Percentiles rank a stretch among this genome's conserved stretches.
Evolutionary conservation across 1,140 invertebrate genomes (phyloP).

Genomic region (Vollenhovia emeryi): DNA sequence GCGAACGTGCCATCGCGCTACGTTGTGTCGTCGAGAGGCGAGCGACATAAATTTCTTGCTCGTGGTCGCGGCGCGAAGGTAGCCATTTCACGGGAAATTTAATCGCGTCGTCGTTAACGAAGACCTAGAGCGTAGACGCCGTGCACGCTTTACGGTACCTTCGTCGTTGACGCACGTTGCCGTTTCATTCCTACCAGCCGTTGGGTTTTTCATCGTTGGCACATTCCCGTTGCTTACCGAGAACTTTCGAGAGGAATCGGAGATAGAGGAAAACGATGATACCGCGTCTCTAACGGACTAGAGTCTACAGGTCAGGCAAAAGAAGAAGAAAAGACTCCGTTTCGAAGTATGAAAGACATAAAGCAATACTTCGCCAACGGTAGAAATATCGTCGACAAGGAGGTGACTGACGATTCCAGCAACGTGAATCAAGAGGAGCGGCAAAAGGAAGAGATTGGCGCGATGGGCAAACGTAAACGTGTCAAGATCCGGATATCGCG

Average conservation of each 20-base stretch:
- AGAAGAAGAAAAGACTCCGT: background rate
- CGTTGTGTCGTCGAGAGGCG: background rate
- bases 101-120: background rate
- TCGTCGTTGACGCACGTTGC: background rate
- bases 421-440: background rate
- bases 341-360: slow-evolving; percentile 79
- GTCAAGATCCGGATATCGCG: slow-evolving; percentile 78
- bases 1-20: background rate
- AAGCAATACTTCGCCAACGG: slow-evolving; percentile 78
- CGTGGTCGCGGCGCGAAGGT: background rate
- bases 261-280: background rate
- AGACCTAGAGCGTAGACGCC: too few species aligned
- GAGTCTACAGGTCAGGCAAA: background rate
- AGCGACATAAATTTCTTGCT: background rate
- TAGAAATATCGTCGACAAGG: slow-evolving; percentile 58
- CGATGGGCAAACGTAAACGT: slow-evolving; percentile 72
- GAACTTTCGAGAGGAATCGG: background rate
- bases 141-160: background rate
- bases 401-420: background rate
- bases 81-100: background rate
- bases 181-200: background rate
- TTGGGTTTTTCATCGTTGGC: background rate
- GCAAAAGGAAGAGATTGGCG: background rate
- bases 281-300: background rate
- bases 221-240: background rate